These are phyloP conservation scores for Penaeus indicus DNA, from an alignment of 1,140 invertebrate genomes.

Conservation along the genomic window DNA sequence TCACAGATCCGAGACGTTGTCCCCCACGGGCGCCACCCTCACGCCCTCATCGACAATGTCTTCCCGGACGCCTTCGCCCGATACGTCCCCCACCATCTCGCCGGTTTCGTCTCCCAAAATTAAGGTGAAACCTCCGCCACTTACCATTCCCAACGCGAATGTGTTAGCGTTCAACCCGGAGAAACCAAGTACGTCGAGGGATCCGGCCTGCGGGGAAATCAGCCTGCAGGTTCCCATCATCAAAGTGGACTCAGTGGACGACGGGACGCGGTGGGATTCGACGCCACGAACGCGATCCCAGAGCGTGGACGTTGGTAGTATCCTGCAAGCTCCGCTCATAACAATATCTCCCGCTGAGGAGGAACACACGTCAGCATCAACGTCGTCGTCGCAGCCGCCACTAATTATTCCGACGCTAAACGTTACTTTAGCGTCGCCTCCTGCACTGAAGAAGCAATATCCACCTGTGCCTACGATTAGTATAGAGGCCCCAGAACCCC, in stretches of 20 bases:
- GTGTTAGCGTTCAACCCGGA: slow-evolving; percentile 56
- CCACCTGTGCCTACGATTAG: slow-evolving; percentile 48
- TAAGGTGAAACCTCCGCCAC: slow-evolving; percentile 67
- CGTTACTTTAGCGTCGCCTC: slow-evolving; percentile 60
- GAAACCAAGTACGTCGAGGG: slow-evolving; percentile 12
- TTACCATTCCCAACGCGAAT: slow-evolving; percentile 66
- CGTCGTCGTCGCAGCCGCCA: slow-evolving; percentile 26
- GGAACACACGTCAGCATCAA: slow-evolving; percentile 40
- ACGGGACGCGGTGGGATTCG: slow-evolving; percentile 63
- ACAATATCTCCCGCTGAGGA: slow-evolving; percentile 59
- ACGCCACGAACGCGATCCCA: slow-evolving; percentile 64
- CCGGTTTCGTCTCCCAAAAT: slow-evolving; percentile 66
- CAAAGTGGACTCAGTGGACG: slow-evolving; percentile 58
- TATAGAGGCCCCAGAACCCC: slow-evolving; percentile 28
- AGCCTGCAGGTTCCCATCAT: slow-evolving; percentile 56
- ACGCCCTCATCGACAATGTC: slow-evolving; percentile 57
- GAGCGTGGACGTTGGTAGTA: slow-evolving; percentile 64
- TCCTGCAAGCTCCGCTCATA: slow-evolving; percentile 59
- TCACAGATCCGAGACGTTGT: slow-evolving; percentile 31
- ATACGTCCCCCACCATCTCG: slow-evolving; percentile 53
- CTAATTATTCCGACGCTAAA: slow-evolving; percentile 61
- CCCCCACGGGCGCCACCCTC: slow-evolving; percentile 35
- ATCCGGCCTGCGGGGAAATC: slow-evolving; percentile 19
- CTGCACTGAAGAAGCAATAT: slow-evolving; percentile 45
- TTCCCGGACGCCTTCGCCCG: slow-evolving; percentile 54